phyloP scores from a whole-genome alignment of 1,140 invertebrate species.

The Lerema accius region DNA sequence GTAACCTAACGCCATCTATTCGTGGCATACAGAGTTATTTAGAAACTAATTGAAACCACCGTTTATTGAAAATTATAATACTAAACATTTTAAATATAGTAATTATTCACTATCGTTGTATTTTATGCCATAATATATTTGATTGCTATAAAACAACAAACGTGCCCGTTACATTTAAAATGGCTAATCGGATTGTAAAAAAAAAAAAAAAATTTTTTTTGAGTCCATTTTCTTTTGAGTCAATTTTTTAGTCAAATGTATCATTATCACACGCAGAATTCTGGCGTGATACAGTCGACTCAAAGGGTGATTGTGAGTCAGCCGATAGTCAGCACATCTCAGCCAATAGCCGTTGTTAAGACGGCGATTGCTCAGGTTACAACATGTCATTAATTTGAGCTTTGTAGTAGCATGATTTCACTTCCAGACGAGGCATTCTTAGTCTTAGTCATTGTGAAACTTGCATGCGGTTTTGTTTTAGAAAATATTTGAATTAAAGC shows the following conservation, averaged over 20 bases:
- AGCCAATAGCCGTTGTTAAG: slow-evolving; percentile 72
- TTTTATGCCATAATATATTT: no score
- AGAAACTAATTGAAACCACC: background rate
- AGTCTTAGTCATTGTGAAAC: background rate
- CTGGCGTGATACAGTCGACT: slow-evolving; percentile 75
- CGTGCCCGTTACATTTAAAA: no score
- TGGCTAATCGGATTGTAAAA: no score
- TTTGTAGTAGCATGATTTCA: slow-evolving; percentile 26
- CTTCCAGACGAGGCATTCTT: slow-evolving; percentile 7
- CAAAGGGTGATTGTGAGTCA: slow-evolving; percentile 77
- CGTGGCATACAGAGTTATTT: background rate
- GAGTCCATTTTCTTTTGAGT: no score
- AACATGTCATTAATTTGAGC: slow-evolving; percentile 42
- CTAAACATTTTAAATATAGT: no score
- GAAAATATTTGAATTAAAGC: no score
- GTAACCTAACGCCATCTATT: background rate
- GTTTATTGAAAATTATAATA: no score
- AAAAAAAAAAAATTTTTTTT: no score
- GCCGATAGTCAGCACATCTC: slow-evolving; percentile 70
- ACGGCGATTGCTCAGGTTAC: slow-evolving; percentile 70
- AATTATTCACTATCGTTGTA: no score
- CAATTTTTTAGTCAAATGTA: background rate
- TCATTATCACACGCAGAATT: slow-evolving; percentile 59
- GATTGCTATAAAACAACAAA: no score
- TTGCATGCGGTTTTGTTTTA: no score